Base-by-base conservation (phyloP, 2,888 invertebrate genomes). In the Tigriopus californicus region DNA sequence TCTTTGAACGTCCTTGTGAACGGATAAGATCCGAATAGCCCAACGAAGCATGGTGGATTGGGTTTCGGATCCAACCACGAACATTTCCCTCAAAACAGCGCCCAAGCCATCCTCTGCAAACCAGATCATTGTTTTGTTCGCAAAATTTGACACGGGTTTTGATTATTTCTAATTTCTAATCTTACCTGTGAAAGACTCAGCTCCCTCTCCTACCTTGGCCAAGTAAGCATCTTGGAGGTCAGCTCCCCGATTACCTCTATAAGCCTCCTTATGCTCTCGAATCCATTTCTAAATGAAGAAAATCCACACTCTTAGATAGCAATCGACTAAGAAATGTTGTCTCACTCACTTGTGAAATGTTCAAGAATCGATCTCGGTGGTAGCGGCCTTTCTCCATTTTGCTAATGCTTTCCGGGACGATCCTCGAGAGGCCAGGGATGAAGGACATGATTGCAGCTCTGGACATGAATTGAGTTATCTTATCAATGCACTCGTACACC, bases 11-110 rank as follows among this genome's bases (percentile, higher is more conserved):
- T 61, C 61, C 1, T 40, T 55, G 25, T 49, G 48, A n/a, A 41
- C 25, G 18, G 56, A 61, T 51, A 61, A 22, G 46, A 57, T 57
- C 22, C 61, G 41, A 20, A 61, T 20, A n/a, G 57, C 48, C 61
- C 61, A 61, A 20, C 57, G 22, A 1, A 61, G 57, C 49, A 57
- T 61, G 33, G 49, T 57, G 18, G 33, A 56, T 1, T 48, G 49
- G 25, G 61, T 41, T 47, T 61, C 61, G 25, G 42, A 4, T 55
- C 61, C 61, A 13, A 42, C 24, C 13, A 61, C 25, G 25, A 61
- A 55, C 12, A 61, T 24, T 49, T 61, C 61, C 2, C 56, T 41
- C 13, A 56, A 15, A 13, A 56, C 15, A 15, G 56, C 56, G 4
- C 41, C 56, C 18, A 56, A 15, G 8, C 56, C 56, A 18, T 56